Evolutionary conservation across 2,888 invertebrate genomes (phyloP), one percentile per base, ranked within the genome.

Genomic region (Lasioglossum morio): DNA sequence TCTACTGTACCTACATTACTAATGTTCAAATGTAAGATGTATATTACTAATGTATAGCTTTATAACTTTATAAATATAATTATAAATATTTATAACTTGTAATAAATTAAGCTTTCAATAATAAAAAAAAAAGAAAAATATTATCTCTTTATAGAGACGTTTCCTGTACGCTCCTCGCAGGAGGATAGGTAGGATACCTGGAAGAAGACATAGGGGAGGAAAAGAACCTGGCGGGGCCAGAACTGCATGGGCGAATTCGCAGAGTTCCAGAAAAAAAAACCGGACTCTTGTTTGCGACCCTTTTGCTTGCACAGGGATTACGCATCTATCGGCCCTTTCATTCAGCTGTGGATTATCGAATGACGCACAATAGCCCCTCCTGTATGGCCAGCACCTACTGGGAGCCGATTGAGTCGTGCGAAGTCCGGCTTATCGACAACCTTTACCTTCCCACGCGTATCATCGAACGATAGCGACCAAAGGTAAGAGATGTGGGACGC

Each of bases 381-480:
- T 84, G 85, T 90, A 90, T 87, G 53, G 79, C 85, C 10, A 89
- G 84, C 89, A 88, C 82, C 88, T 86, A 90, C 83, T 83, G 85
- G 73, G 75, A 40, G 66, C 77, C 91, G 88, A 90, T 89, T 84
- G 84, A 89, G 82, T 84, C 84, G 75, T 43, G 81, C 82, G 53
- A 87, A 84, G 75, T 79, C 72, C 27, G 37, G 72, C 85, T 90
- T 90, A 90, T 90, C 91, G 81, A 53, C 77, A 82, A 86, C 82
- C 89, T 90, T 91, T 90, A 81, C 85, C 90, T 90, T 90, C 90
- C 90, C 89, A 90, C 90, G 91, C 90, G 84, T 89, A 90, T 88
- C 89, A 82, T 79, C 77, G 72, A 12, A 72, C 88, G 89, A 90
- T 90, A 90, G 83, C 75, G 77, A 75, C 16, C 70, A 16, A 60